Base-by-base conservation (phyloP, 64 coral and sea anemone species). In the Stichodactyla helianthus region DNA sequence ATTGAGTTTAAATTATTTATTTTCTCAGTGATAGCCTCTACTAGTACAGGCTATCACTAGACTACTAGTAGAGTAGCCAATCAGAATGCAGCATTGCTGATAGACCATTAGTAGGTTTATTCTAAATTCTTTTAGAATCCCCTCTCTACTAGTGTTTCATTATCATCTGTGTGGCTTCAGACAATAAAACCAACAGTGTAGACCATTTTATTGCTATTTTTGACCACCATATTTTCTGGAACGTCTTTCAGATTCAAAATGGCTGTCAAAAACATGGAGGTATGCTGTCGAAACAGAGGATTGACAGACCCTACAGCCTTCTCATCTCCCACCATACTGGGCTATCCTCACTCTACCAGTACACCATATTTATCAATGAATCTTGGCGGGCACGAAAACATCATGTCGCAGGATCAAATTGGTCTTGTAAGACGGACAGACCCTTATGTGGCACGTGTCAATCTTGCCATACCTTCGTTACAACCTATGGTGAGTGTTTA, bases 201-300 rank as follows among this genome's bases (percentile, higher is more conserved):
- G 35, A 44, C 35, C 35, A 44, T 44, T 44, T 3, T 1, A 3
- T 44, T 44, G 2, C 35, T 44, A 28, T 51, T 18, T 53, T 80
- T 89, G 54, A 56, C 78, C 53, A 23, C 19, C 5, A 20, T 23
- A 13, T 10, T 53, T 71, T 13, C 51, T 83, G 20, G 12, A 31
- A 65, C 22, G 67, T 53, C 20, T 62, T 65, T 50, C 54, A 98
- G 95, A 50, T 98, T 98, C 55, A 98, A 94, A 62, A 92, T 90
- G 53, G 87, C 95, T 17, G 87, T 98, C 53, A 94, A 92, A 50
- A 98, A 94, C 85, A 98, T 98, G 95, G 93, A 98, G 89, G 90
- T 94, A 9, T 98, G 95, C 63, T 77, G 95, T 54, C 93, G 83
- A 56, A 98, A 98, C 60, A 83, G 89, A 82, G 88, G 85, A 77